Percentiles rank a stretch among this genome's conserved stretches.
Conservation (phyloP, 2,113 vertebrate species). For the Zosterops borbonicus region DNA sequence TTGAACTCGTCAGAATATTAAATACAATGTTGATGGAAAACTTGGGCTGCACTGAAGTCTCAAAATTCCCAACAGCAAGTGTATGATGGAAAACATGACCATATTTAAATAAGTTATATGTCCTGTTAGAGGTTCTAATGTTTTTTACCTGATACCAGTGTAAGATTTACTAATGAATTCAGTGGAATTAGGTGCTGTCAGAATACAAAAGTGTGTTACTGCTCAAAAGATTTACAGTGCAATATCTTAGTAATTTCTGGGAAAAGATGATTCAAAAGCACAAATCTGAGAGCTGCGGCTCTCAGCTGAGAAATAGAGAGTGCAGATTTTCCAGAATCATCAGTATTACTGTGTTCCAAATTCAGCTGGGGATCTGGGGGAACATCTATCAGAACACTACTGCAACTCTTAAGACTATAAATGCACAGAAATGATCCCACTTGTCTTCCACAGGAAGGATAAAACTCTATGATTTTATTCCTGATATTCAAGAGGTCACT, state of each 20-base stretch:
- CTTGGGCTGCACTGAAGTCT: neutral
- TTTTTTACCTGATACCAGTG: neutral
- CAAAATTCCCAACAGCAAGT: neutral
- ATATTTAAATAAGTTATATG: neutral
- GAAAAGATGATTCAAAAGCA: constrained; percentile 3
- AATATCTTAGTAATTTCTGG: neutral
- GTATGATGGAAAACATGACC: neutral
- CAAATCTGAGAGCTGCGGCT: neutral
- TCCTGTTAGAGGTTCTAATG: neutral
- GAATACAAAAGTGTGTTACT: neutral
- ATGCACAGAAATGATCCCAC: constrained; percentile 23
- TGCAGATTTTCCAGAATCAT: constrained; percentile 40
- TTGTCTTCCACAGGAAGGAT: constrained; percentile 38
- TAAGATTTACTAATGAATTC: neutral
- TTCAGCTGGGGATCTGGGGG: constrained; percentile 26
- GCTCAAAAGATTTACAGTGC: neutral
- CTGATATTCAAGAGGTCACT: neutral
- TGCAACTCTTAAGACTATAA: constrained; percentile 18
- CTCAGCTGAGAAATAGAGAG: constrained; percentile 19
- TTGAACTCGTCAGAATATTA: neutral
- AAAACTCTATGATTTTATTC: constrained; percentile 15
- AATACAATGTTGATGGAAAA: neutral
- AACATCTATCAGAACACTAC: neutral
- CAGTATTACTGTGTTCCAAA: neutral
- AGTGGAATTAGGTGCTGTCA: neutral